These are phyloP conservation scores for Spilogale gracilis DNA, from an alignment of 2,113 vertebrate species.

Conservation along the genomic window DNA sequence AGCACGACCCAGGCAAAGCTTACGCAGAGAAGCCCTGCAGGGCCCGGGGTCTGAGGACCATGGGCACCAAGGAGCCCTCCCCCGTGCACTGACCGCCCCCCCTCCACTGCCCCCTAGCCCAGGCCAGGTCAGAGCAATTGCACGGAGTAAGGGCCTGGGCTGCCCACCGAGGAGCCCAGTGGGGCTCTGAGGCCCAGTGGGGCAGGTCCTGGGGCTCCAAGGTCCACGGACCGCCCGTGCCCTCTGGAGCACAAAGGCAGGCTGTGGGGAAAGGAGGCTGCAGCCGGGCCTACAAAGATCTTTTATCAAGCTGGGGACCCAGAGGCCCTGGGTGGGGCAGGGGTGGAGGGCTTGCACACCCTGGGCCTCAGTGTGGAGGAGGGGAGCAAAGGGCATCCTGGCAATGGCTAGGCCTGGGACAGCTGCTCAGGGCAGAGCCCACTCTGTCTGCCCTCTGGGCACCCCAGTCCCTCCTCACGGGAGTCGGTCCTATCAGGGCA, in stretches of 20 bases:
- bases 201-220: neutral
- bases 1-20: neutral
- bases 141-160: neutral
- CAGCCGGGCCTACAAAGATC: neutral
- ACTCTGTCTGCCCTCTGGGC: neutral
- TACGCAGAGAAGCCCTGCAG: neutral
- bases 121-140: neutral
- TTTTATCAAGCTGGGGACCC: neutral
- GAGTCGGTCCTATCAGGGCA: neutral
- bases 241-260: neutral
- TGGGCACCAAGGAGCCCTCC: neutral
- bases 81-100: too few species aligned
- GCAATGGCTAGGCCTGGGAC: neutral
- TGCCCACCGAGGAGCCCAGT: accelerated
- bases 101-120: too few species aligned
- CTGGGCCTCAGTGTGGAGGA: neutral
- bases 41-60: too few species aligned
- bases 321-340: neutral
- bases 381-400: neutral
- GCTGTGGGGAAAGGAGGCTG: neutral
- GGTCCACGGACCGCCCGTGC: neutral
- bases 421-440: neutral
- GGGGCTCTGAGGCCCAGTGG: neutral
- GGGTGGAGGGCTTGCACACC: neutral
- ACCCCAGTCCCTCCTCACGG: accelerated